These are phyloP conservation scores for Nycticebus coucang DNA, from an alignment of 2,113 vertebrate species.

Conservation along the genomic window DNA sequence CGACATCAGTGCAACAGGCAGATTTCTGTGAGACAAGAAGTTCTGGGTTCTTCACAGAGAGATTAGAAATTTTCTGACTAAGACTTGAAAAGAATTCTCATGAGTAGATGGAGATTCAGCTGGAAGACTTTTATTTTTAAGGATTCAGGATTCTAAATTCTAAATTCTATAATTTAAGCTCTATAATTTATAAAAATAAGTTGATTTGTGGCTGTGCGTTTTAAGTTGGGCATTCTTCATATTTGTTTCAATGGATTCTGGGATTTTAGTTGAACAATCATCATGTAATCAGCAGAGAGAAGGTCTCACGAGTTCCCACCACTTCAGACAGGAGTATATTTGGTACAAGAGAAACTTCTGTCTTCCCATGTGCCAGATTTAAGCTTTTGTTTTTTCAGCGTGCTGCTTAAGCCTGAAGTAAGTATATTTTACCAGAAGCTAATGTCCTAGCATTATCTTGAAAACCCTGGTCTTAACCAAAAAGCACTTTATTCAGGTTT, in stretches of 20 bases:
- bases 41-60: not conserved
- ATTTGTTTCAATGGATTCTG: not conserved
- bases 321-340: not conserved
- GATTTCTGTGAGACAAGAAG: not conserved
- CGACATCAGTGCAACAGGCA: not conserved
- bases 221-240: not conserved
- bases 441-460: not conserved
- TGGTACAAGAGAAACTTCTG: not conserved
- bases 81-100: not conserved
- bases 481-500: not conserved
- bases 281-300: not conserved
- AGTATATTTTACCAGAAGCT: slow-evolving; percentile 19
- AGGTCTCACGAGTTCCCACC: not conserved
- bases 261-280: not conserved
- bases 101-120: not conserved
- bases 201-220: not conserved
- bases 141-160: not conserved
- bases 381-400: not conserved
- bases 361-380: not conserved
- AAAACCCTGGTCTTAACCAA: not conserved
- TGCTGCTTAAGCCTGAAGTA: slow-evolving; percentile 13
- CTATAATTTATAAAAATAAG: not conserved
- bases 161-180: not conserved
- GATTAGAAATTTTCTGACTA: not conserved
- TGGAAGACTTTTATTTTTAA: not conserved